These are phyloP conservation scores for Ornithoptera alexandrae DNA, from an alignment of 2,888 invertebrate genomes.

Conservation along the genomic window DNA sequence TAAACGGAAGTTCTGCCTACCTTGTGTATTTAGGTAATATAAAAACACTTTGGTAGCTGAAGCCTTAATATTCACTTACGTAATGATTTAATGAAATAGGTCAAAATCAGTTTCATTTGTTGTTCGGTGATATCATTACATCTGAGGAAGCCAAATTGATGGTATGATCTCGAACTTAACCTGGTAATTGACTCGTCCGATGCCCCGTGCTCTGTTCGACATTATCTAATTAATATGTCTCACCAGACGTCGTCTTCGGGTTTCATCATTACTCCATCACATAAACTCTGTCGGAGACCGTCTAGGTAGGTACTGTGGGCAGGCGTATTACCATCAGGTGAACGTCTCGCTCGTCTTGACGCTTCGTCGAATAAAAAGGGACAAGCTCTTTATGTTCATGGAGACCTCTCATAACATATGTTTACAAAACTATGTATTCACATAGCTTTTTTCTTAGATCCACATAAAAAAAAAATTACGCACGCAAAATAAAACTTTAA, in stretches of 20 bases:
- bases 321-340: too few species aligned
- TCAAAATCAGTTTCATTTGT: not conserved
- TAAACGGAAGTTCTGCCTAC: too few species aligned
- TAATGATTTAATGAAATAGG: not conserved
- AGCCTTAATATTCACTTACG: not conserved
- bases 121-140: not conserved
- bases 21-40: not conserved
- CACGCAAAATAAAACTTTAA: too few species aligned
- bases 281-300: not conserved
- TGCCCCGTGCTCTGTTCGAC: slow-evolving; percentile 8
- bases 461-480: too few species aligned
- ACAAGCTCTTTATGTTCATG: slow-evolving; percentile 19
- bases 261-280: slow-evolving; percentile 9
- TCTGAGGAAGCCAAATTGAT: slow-evolving; percentile 16
- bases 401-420: not conserved
- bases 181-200: slow-evolving; percentile 20
- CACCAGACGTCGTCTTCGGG: not conserved
- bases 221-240: slow-evolving; percentile 7
- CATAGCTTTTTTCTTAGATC: too few species aligned
- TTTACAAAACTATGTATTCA: too few species aligned
- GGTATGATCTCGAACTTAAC: slow-evolving; percentile 3
- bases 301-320: too few species aligned
- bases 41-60: too few species aligned
- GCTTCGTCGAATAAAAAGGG: too few species aligned
- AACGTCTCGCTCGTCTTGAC: too few species aligned